Evolutionary conservation across 1,140 invertebrate species (phyloP), one percentile per base, ranked within the genome.

Genomic region (Yoshiicerus persimilis): DNA sequence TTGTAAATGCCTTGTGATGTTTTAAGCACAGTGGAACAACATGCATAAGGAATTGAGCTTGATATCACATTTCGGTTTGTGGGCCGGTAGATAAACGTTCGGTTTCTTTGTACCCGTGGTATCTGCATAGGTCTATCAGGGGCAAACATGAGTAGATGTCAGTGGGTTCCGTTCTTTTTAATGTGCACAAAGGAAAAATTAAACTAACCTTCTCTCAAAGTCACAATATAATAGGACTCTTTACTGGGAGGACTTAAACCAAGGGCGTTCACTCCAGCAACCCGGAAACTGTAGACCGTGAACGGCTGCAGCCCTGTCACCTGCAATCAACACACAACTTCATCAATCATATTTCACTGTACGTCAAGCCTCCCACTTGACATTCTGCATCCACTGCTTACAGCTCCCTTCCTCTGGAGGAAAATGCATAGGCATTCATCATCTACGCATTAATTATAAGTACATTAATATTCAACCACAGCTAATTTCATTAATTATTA

Each of bases 211-310:
- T 96, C 95, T 90, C 96, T 93, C 47, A 96, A 93, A 41, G 96
- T 96, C 89, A 96, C 94, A 93, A 96, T 96, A 92, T 95, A 96
- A 92, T 96, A 96, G 80, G 95, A 96, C 91, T 95, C 94, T 91
- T 95, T 95, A 92, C 95, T 96, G 66, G 95, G 95, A 62, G 92
- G 92, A 92, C 95, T 96, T 70, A 93, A 92, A 86, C 96, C 96
- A 91, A 96, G 93, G 84, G 94, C 94, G 92, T 96, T 96, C 62
- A 96, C 95, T 41, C 95, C 96, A 77, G 95, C 92, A 87, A 96
- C 94, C 86, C 95, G 93, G 93, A 96, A 96, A 92, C 95, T 96
- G 92, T 96, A 96, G 75, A 96, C 95, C 38, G 95, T 96, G 92
- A 95, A 96, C 23, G 96, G 96, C 88, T 93, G 93, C 87, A 96